Percentiles rank a stretch among this genome's conserved stretches.
phyloP scores from a whole-genome alignment of 2,113 vertebrate genomes.

The Anseranas semipalmata region DNA sequence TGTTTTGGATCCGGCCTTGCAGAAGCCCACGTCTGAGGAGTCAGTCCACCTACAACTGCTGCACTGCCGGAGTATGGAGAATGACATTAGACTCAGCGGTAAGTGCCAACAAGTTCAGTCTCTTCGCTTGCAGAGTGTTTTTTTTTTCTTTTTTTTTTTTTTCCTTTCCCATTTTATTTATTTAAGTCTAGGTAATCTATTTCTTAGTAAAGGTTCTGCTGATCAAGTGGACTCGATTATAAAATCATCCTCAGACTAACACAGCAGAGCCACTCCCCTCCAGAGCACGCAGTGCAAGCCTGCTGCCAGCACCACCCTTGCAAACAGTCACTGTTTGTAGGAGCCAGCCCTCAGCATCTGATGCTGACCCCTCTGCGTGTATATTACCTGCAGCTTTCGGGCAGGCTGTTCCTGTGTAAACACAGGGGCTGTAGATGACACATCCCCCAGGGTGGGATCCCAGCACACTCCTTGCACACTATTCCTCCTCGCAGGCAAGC shows the following conservation, averaged over 20 bases:
- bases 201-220: not conserved
- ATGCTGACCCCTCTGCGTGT: not conserved
- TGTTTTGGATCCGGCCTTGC: not conserved
- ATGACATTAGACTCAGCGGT: not conserved
- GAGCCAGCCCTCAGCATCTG: not conserved
- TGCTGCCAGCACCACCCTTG: not conserved
- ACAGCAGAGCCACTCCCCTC: not conserved
- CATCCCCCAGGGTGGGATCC: too few relatives aligned
- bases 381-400: too few relatives aligned
- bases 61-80: not conserved
- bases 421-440: not conserved
- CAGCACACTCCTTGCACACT: not conserved
- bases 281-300: not conserved
- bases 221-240: not conserved
- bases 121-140: not conserved
- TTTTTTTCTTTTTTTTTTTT: not conserved
- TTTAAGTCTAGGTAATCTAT: not conserved
- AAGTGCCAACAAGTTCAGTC: not conserved
- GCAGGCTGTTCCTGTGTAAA: not conserved
- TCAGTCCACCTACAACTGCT: not conserved
- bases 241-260: not conserved
- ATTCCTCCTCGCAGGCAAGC: not conserved
- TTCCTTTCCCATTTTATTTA: not conserved
- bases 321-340: not conserved
- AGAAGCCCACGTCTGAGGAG: not conserved